Percentiles rank a stretch among this genome's conserved stretches.
Evolutionary conservation across 2,888 invertebrate genomes (phyloP).

Genomic region (Ophion obscuratus): DNA sequence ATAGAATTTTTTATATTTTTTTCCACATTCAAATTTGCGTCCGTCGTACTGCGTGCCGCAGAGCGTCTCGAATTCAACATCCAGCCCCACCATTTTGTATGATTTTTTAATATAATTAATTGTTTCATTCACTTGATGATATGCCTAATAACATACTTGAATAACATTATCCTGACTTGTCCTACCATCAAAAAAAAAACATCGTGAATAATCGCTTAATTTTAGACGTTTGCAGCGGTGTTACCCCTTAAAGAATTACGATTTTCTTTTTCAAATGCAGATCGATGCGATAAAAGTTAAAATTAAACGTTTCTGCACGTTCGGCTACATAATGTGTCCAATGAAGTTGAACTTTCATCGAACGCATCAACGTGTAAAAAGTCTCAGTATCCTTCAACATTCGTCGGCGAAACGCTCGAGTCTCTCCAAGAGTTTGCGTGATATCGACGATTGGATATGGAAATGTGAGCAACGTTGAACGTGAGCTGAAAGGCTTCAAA

Average conservation of each 20-base stretch:
- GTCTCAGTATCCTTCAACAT: neutral
- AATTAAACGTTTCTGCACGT: neutral
- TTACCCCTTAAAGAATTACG: neutral
- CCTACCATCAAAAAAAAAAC: no score
- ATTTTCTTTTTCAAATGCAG: neutral
- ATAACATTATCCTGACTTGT: no score
- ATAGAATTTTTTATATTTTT: no score
- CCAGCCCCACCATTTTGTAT: no score
- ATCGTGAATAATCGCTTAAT: no score
- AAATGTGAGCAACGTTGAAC: neutral
- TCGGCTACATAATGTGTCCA: neutral
- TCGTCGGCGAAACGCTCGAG: neutral
- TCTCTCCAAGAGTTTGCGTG: neutral
- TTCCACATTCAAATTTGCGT: no score
- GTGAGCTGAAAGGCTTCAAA: neutral
- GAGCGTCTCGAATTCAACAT: no score
- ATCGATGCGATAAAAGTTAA: neutral
- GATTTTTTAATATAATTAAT: no score
- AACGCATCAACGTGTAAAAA: neutral
- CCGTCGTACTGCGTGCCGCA: no score
- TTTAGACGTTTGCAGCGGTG: no score
- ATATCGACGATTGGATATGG: neutral
- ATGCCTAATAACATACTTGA: no score
- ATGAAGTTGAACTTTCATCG: neutral
- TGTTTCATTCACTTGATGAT: no score